These are phyloP conservation scores for Urechis unicinctus DNA, from an alignment of 2,888 invertebrate species.

Conservation along the genomic window DNA sequence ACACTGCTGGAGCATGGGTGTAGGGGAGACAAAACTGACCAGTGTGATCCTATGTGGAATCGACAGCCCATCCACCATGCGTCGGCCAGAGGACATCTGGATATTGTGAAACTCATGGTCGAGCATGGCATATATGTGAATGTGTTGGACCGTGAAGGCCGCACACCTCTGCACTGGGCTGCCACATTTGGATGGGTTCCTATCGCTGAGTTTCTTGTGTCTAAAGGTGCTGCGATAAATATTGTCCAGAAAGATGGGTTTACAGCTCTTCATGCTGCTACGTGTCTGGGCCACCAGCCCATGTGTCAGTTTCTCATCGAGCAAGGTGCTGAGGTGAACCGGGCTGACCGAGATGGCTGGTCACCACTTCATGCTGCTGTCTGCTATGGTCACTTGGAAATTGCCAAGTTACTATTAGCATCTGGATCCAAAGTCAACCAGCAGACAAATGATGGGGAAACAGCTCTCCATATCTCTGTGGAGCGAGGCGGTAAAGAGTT, in stretches of 20 bases:
- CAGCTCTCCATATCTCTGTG: constrained; percentile 33
- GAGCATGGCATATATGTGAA: constrained; percentile 31
- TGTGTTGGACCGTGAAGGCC: constrained; percentile 28
- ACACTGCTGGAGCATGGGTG: constrained; percentile 16
- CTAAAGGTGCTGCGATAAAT: constrained; percentile 29
- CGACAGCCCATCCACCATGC: constrained; percentile 37
- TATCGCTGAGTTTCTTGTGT: constrained; percentile 28
- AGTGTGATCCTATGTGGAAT: constrained; percentile 29
- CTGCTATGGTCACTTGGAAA: constrained; percentile 31
- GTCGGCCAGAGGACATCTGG: constrained; percentile 29
- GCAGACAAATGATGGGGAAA: constrained; percentile 28
- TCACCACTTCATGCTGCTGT: constrained; percentile 36
- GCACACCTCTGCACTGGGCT: constrained; percentile 39
- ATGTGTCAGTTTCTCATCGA: constrained; percentile 28
- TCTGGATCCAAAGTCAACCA: constrained; percentile 26
- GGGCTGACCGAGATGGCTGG: constrained; percentile 34
- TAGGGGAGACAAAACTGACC: constrained; percentile 16
- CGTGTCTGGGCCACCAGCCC: constrained; percentile 31
- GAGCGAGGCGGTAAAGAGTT: constrained; percentile 29
- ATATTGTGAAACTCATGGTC: constrained; percentile 26
- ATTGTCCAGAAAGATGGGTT: constrained; percentile 36
- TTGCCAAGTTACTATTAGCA: constrained; percentile 27
- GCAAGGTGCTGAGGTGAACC: constrained; percentile 30
- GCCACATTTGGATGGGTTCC: constrained; percentile 28
- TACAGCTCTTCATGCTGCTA: constrained; percentile 37